These are phyloP conservation scores for Lepas anatifera DNA, from an alignment of 2,888 invertebrate genomes.

Conservation along the genomic window DNA sequence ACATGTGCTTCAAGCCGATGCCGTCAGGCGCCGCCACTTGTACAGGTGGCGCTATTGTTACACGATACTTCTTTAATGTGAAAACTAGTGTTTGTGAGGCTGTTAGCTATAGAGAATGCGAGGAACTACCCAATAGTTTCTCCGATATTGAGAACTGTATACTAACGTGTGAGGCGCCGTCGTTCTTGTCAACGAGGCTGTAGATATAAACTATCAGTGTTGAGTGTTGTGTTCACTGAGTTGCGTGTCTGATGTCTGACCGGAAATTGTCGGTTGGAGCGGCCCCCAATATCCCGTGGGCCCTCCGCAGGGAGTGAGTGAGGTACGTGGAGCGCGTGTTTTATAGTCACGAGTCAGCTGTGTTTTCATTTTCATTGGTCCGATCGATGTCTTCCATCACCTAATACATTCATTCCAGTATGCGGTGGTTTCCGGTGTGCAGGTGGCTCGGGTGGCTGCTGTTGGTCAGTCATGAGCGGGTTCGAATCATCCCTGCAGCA, in stretches of 20 bases:
- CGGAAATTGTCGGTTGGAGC: not conserved
- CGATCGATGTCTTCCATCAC: not conserved
- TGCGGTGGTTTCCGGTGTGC: too few relatives aligned
- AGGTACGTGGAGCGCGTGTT: not conserved
- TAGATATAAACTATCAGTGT: too few relatives aligned
- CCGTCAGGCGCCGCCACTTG: not conserved
- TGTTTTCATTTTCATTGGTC: not conserved
- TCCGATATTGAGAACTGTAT: constrained; percentile 1
- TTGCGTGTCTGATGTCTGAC: not conserved
- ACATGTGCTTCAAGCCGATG: not conserved
- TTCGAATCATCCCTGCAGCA: too few relatives aligned
- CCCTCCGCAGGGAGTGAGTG: not conserved
- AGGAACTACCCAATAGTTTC: constrained; percentile 12
- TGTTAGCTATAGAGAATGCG: not conserved
- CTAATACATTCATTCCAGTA: not conserved
- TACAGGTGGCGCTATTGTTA: not conserved
- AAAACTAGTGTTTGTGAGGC: not conserved
- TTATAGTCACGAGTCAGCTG: not conserved
- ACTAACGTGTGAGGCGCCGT: not conserved
- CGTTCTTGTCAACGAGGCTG: not conserved
- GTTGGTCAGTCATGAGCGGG: too few relatives aligned
- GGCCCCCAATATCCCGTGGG: not conserved
- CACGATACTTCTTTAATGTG: not conserved
- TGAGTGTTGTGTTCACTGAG: not conserved
- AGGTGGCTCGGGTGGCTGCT: too few relatives aligned